Evolutionary conservation across 2,113 vertebrate species (phyloP).

Genomic region (Nothobranchius kuhntae): DNA sequence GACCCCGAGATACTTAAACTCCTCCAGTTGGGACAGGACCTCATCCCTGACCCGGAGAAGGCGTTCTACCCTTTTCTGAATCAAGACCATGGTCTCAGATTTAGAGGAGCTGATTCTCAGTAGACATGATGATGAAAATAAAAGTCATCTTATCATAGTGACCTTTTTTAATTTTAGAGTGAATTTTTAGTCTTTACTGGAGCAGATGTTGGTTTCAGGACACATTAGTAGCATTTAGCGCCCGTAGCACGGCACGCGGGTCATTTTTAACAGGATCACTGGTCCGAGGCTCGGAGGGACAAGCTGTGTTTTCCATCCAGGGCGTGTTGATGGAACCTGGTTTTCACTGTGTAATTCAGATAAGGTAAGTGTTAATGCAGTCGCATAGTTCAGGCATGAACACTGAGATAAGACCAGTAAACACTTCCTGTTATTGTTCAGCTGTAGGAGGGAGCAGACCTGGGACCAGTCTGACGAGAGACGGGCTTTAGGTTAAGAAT

Average conservation of each 20-base stretch:
- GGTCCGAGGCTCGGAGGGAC: slow-evolving; percentile 11
- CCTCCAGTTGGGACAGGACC: too few relatives aligned
- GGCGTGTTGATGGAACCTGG: slow-evolving; percentile 30
- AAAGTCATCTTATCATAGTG: too few relatives aligned
- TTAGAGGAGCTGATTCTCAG: too few relatives aligned
- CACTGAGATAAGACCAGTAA: slow-evolving; percentile 7
- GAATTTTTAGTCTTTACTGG: too few relatives aligned
- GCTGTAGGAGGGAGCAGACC: slow-evolving; percentile 1
- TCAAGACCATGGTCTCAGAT: too few relatives aligned
- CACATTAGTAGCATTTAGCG: slow-evolving; percentile 1
- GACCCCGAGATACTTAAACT: too few relatives aligned
- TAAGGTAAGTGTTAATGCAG: slow-evolving; percentile 29
- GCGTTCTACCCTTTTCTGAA: too few relatives aligned
- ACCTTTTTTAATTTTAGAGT: too few relatives aligned
- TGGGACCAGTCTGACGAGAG: background rate
- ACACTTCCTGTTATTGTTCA: slow-evolving; percentile 59
- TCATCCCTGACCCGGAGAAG: too few relatives aligned
- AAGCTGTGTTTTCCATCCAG: background rate
- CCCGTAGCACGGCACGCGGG: slow-evolving; percentile 23
- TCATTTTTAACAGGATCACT: slow-evolving; percentile 18
- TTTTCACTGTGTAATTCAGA: slow-evolving; percentile 7
- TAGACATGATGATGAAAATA: too few relatives aligned
- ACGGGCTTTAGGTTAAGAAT: background rate
- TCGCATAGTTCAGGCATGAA: slow-evolving; percentile 10
- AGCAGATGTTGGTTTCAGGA: too few relatives aligned